Conservation (phyloP, 2,113 vertebrate genomes). For the Ornithorhynchus anatinus region DNA sequence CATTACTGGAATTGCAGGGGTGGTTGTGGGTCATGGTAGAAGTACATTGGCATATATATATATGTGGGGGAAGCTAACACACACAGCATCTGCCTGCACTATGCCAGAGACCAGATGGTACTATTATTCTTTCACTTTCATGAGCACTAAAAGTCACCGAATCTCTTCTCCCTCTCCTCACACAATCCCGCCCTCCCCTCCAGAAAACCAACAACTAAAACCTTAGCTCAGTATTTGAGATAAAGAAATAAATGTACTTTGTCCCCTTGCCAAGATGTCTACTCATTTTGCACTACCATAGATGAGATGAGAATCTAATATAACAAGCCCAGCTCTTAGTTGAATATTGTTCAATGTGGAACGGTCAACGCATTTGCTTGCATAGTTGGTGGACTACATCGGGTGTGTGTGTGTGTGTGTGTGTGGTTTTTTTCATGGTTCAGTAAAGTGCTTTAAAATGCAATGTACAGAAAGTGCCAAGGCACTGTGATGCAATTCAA, state of each 20-base stretch:
- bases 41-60: conserved; percentile 57
- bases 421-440: conserved; percentile 68
- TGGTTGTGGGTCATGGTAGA: conserved; percentile 64
- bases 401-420: conserved; percentile 55
- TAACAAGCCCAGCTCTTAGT: conserved; percentile 55
- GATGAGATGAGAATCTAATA: conserved; percentile 43
- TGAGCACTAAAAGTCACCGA: conserved; percentile 48
- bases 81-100: conserved; percentile 10
- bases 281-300: conserved; percentile 52
- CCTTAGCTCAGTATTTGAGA: conserved; percentile 34
- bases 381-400: conserved; percentile 44
- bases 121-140: conserved; percentile 40
- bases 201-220: conserved; percentile 41
- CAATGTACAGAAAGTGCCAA: conserved; percentile 63
- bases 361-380: conserved; percentile 59
- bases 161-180: conserved; percentile 44
- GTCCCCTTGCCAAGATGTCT: conserved; percentile 36
- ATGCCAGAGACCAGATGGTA: conserved; percentile 64
- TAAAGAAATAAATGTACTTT: conserved; percentile 51
- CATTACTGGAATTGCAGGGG: conserved; percentile 63
- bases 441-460: conserved; percentile 65
- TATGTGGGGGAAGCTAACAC: conserved; percentile 48
- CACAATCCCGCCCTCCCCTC: conserved; percentile 48
- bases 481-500: conserved; percentile 69
- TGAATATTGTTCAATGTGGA: conserved; percentile 49